A percentile compares a stretch with the other conserved stretches of the same genome.
phyloP scores from a whole-genome alignment of 1,140 invertebrate genomes.

The Trichonephila clavipes region DNA sequence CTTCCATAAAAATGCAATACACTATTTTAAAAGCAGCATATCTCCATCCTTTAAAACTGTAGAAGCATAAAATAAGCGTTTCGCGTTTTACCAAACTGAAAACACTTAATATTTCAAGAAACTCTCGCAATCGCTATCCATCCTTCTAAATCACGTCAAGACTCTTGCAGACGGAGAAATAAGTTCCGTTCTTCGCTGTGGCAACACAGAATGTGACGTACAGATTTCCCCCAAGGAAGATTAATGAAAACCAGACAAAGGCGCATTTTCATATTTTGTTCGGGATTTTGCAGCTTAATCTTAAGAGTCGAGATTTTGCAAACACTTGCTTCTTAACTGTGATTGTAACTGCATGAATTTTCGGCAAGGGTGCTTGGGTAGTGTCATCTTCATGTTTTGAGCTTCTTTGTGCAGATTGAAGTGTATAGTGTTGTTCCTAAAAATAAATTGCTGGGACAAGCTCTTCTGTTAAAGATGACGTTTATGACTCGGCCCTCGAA shows the following conservation, averaged over 20 bases:
- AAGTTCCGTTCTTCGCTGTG: background rate
- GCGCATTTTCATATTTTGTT: background rate
- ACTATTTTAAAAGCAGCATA: too few relatives aligned
- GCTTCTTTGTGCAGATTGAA: background rate
- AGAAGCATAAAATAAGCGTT: background rate
- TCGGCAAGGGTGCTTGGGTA: background rate
- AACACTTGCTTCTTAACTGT: background rate
- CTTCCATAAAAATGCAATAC: too few relatives aligned
- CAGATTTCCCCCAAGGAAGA: background rate
- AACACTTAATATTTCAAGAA: background rate
- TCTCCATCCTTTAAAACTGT: background rate
- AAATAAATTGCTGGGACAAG: background rate
- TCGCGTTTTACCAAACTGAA: background rate
- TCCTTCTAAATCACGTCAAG: background rate
- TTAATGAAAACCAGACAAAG: background rate
- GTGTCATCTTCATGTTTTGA: background rate
- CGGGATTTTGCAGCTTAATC: background rate
- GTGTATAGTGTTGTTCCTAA: background rate
- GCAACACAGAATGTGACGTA: background rate
- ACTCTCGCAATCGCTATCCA: background rate
- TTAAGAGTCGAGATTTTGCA: background rate
- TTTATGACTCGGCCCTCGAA: background rate
- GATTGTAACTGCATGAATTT: background rate
- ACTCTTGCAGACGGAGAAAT: background rate
- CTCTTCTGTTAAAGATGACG: background rate